Evolutionary conservation across 53 echinoderm and acorn worm genomes (phyloP).

Genomic region (Mesocentrotus franciscanus): DNA sequence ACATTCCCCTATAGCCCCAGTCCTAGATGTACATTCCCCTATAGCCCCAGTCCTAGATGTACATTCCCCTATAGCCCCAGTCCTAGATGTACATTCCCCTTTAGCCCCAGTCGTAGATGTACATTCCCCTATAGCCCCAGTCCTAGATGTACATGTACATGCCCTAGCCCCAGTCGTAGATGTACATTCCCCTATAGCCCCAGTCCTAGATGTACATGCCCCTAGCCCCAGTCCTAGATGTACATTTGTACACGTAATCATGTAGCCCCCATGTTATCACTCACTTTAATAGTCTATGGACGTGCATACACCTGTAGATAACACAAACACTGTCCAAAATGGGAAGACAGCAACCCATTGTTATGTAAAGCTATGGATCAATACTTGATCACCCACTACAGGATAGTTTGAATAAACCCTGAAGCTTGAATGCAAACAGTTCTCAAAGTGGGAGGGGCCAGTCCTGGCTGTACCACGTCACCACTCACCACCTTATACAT

Average conservation of each 20-base stretch:
- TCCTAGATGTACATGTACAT: too few relatives aligned
- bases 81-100: not conserved
- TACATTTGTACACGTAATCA: not conserved
- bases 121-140: too few relatives aligned
- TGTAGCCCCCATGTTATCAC: not conserved
- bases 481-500: not conserved
- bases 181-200: too few relatives aligned
- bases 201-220: not conserved
- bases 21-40: not conserved
- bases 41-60: too few relatives aligned
- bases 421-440: slow-evolving; percentile 7
- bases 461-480: not conserved
- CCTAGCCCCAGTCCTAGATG: not conserved
- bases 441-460: slow-evolving; percentile 40
- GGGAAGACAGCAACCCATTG: not conserved
- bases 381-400: not conserved
- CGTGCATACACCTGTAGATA: not conserved
- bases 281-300: not conserved
- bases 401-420: not conserved
- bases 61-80: too few relatives aligned
- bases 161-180: not conserved
- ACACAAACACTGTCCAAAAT: not conserved
- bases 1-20: too few relatives aligned
- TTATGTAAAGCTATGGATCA: slow-evolving; percentile 5
- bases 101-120: too few relatives aligned